Evolutionary conservation across 2,797 vertebrate species (phyloP), one percentile per base, ranked within the genome.

Genomic region (Enteromius afrohamiltoni): DNA sequence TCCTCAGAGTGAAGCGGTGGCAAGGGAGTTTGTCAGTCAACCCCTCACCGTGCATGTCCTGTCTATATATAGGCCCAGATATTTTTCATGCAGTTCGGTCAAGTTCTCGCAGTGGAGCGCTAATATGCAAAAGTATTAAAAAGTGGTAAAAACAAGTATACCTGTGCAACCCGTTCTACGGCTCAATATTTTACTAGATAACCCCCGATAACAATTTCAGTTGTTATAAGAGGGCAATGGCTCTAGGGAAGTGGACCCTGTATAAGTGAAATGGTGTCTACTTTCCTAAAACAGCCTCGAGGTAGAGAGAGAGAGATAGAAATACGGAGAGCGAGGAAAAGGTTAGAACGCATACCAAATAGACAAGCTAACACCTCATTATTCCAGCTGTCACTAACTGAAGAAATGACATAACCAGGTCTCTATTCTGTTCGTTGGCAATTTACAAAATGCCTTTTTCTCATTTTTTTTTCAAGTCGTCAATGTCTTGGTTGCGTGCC

Each of bases 361-460:
- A 82, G 80, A 82, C 80, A 76, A 67, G 45, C 76, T 79, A 68
- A 70, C 58, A 23, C 73, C 77, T 77, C 73, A 77, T 86, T 86
- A 86, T 86, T 64, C 75, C 71, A 42, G 45, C 78, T 77, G 77
- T 83, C 70, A 77, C 64, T 31, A 40, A 53, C 67, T 53, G 49
- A 62, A 23, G 34, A 60, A 37, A 83, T 80, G 64, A 83, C 80
- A 82, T 49, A 51, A 68, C 37, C 70, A 40, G 77, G 77, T 68
- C 82, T 86, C 62, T 62, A 29, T 70, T 74, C 53, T 40, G n/a
- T 79, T 69, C 40, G 45, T 23, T 51, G 49, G 69, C 42, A 68
- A 83, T 58, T 76, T 60, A 51, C 8, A 6, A 60, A 74, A 70
- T 42, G 49, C 47, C 29, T 45, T 80, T 75, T 82, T 74, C 58